Conservation (phyloP, 2,888 invertebrate species). For the Dolichomitus sp. region DNA sequence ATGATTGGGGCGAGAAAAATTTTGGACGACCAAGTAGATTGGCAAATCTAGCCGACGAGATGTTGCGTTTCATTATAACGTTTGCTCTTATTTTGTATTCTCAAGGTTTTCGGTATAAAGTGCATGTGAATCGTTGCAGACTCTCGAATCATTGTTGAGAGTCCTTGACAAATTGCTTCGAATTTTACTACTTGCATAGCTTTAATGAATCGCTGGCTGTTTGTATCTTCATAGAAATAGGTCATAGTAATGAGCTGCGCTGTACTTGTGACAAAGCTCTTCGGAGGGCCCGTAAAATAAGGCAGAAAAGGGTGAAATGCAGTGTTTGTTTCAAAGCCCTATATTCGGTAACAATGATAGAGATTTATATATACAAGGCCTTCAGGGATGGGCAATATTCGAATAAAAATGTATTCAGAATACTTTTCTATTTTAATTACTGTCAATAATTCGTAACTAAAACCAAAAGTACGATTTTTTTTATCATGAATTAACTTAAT, state of each 20-base stretch:
- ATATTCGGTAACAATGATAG: conserved; percentile 1
- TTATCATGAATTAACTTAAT: no score
- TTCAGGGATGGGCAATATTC: no score
- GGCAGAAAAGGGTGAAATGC: background rate
- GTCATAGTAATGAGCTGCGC: conserved; percentile 5
- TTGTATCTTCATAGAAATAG: background rate
- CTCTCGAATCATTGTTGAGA: conserved; percentile 16
- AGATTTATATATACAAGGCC: background rate
- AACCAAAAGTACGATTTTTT: no score
- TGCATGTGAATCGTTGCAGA: background rate
- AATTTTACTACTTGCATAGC: background rate
- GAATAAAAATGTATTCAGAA: no score
- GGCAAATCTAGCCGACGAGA: conserved; percentile 36
- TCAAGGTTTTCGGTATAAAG: conserved; percentile 34
- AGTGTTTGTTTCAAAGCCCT: background rate
- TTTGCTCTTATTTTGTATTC: conserved; percentile 10
- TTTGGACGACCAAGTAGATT: conserved; percentile 29
- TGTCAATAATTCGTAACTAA: no score
- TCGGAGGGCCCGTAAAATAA: background rate
- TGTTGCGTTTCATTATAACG: conserved; percentile 23
- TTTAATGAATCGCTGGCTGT: background rate
- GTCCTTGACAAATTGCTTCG: conserved; percentile 22
- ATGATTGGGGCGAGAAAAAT: conserved; percentile 40
- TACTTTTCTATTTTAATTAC: no score
- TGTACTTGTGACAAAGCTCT: background rate